Evolutionary conservation across 2,113 vertebrate genomes (phyloP).

Genomic region (Calcarius ornatus): DNA sequence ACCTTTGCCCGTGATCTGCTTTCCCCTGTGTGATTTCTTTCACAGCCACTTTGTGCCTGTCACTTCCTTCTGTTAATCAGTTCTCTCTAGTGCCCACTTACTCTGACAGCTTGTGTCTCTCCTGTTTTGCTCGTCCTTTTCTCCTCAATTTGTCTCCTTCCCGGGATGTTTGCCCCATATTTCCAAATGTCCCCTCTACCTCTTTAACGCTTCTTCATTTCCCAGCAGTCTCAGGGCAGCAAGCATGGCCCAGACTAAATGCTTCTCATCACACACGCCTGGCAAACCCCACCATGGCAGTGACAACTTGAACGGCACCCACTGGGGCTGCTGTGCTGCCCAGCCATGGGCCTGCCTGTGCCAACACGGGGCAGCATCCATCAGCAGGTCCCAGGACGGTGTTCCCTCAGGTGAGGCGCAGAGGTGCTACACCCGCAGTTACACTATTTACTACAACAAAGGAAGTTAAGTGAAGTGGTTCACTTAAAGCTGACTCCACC

Average conservation of each 20-base stretch:
- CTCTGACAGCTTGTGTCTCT: slow-evolving; percentile 17
- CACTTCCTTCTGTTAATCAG: background rate
- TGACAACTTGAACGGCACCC: background rate
- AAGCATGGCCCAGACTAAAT: background rate
- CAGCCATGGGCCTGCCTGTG: background rate
- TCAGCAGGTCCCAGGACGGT: background rate
- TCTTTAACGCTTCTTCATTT: background rate
- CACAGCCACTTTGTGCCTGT: slow-evolving; percentile 30
- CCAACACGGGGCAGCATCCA: background rate
- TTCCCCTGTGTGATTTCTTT: slow-evolving; percentile 3
- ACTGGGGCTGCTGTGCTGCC: background rate
- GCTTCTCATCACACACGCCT: background rate
- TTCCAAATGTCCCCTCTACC: background rate
- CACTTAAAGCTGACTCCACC: background rate
- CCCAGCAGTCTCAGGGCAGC: background rate
- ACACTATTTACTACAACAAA: background rate
- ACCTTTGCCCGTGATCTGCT: background rate
- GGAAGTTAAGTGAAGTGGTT: background rate
- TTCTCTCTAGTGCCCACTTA: background rate
- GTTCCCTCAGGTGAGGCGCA: rapidly evolving
- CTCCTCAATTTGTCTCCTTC: slow-evolving; percentile 16
- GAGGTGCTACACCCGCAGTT: background rate
- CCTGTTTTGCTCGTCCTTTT: background rate
- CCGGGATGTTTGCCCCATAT: background rate
- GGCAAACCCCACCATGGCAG: background rate